Conservation (phyloP, 1,140 invertebrate genomes). For the Eubasilissa regina region DNA sequence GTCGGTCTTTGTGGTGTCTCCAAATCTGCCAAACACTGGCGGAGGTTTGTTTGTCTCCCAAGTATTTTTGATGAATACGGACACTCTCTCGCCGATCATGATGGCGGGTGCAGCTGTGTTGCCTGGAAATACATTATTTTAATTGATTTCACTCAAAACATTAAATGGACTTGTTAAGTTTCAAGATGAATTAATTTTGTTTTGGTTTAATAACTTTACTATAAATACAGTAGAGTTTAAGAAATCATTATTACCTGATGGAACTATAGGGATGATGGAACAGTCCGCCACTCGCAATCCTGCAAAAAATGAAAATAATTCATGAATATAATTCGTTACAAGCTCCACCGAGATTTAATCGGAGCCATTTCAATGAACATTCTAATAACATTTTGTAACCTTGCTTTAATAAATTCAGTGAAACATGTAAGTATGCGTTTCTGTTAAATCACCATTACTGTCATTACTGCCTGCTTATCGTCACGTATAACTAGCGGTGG, state of each 20-base stretch:
- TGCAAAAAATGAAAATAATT: slow-evolving; percentile 63
- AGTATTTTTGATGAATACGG: slow-evolving; percentile 80
- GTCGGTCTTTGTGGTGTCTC: neutral
- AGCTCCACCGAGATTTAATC: too few species aligned
- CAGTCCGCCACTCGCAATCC: slow-evolving; percentile 85
- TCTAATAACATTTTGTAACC: too few species aligned
- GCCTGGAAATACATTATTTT: slow-evolving; percentile 66
- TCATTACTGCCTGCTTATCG: too few species aligned
- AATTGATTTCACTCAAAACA: neutral
- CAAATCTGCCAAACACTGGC: slow-evolving; percentile 32
- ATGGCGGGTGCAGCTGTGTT: slow-evolving; percentile 87
- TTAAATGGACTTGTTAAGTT: too few species aligned
- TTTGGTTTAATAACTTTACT: too few species aligned
- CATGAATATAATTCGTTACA: neutral
- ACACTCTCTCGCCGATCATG: slow-evolving; percentile 88
- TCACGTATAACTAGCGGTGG: too few species aligned
- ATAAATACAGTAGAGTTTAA: too few species aligned
- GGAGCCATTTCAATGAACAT: too few species aligned
- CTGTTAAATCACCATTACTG: too few species aligned
- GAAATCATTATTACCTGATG: slow-evolving; percentile 61
- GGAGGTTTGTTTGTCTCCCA: slow-evolving; percentile 66
- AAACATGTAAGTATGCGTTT: too few species aligned
- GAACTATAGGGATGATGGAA: slow-evolving; percentile 73
- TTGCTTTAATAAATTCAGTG: too few species aligned
- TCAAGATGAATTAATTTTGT: too few species aligned